Evolutionary conservation across 2,797 vertebrate genomes (phyloP).

Genomic region (Esox lucius): DNA sequence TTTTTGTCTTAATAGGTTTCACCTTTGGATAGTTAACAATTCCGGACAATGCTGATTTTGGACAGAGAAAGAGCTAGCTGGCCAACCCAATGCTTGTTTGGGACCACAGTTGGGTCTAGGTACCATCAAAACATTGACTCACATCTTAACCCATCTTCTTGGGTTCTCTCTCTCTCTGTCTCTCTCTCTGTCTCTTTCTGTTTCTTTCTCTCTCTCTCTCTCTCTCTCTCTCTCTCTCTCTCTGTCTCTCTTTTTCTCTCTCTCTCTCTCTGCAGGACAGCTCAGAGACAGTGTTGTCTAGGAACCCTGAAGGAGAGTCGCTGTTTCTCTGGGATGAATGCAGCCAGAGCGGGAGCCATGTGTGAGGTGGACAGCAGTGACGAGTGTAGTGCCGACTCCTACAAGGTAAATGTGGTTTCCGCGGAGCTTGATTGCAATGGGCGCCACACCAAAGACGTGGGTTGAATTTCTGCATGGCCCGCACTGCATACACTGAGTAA

Average conservation of each 20-base stretch:
- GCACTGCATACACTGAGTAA: neutral
- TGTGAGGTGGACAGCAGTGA: conserved; percentile 74
- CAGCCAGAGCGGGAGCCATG: conserved; percentile 77
- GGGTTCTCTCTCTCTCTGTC: neutral
- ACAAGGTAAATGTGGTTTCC: conserved; percentile 74
- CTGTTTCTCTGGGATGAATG: conserved; percentile 83
- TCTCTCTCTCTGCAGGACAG: conserved; percentile 78
- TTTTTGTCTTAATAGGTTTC: neutral
- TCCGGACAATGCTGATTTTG: conserved; percentile 17
- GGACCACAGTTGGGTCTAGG: conserved; percentile 17
- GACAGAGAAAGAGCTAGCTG: conserved; percentile 16
- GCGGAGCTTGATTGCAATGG: neutral
- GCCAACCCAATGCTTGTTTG: conserved; percentile 22
- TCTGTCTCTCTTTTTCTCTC: too few species aligned
- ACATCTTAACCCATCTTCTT: neutral
- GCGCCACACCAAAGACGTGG: neutral
- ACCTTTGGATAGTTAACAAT: neutral
- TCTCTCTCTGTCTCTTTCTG: too few species aligned
- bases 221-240: too few species aligned
- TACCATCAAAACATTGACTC: conserved; percentile 35
- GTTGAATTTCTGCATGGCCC: neutral
- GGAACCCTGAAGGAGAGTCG: conserved; percentile 80
- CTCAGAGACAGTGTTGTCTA: conserved; percentile 87
- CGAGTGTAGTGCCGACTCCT: conserved; percentile 77
- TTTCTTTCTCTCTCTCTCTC: too few species aligned